Conservation (phyloP, 1,140 invertebrate genomes). For the Ips nitidus region DNA sequence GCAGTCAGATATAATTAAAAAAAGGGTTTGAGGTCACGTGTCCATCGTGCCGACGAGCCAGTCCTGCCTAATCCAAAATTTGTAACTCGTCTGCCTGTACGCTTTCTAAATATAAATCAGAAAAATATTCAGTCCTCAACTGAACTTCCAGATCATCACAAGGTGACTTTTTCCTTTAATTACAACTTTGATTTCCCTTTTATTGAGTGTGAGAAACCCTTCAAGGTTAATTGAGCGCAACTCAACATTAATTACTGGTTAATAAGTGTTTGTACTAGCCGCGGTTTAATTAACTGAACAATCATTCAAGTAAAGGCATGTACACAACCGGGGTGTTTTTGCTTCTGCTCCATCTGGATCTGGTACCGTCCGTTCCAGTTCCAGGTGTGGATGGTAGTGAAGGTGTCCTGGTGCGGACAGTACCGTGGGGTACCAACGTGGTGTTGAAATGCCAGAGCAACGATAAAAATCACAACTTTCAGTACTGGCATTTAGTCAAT, state of each 20-base stretch:
- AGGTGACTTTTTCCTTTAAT: not conserved
- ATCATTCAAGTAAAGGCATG: too few relatives aligned
- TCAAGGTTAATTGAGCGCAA: too few relatives aligned
- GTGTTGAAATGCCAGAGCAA: slow-evolving; percentile 38
- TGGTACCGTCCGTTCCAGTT: slow-evolving; percentile 9
- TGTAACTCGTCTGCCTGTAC: too few relatives aligned
- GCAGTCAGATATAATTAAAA: too few relatives aligned
- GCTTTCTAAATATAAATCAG: not conserved
- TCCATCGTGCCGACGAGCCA: too few relatives aligned
- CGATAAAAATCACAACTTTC: slow-evolving; percentile 33
- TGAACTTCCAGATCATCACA: not conserved
- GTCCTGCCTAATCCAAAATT: too few relatives aligned
- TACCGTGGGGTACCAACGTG: slow-evolving; percentile 31
- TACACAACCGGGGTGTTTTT: too few relatives aligned
- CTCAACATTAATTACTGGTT: too few relatives aligned
- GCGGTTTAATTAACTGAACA: too few relatives aligned
- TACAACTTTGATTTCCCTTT: not conserved
- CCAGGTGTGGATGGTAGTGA: slow-evolving; percentile 16
- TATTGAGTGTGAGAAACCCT: too few relatives aligned
- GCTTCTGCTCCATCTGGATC: not conserved
- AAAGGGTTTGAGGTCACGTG: too few relatives aligned
- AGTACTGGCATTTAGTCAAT: slow-evolving; percentile 36
- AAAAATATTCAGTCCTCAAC: not conserved
- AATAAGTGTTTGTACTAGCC: too few relatives aligned
- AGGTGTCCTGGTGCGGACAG: slow-evolving; percentile 23